Percentiles rank a stretch among this genome's conserved stretches.
These are phyloP conservation scores for Xestoiulus laeticollis DNA, from an alignment of 2,888 invertebrate genomes.

Conservation along the genomic window DNA sequence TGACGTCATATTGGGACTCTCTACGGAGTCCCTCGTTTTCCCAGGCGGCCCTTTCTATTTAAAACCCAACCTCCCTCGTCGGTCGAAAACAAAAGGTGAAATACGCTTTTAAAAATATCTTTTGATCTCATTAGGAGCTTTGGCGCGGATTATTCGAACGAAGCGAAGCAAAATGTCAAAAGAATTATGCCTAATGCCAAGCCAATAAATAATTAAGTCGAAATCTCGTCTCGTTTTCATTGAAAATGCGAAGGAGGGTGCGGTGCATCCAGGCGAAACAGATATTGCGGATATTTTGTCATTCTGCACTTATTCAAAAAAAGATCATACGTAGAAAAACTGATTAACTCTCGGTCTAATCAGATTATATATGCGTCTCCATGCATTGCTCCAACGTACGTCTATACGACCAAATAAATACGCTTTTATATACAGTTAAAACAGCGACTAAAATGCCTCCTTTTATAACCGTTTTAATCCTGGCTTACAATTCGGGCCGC, in stretches of 20 bases:
- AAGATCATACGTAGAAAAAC: background rate
- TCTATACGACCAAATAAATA: background rate
- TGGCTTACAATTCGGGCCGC: background rate
- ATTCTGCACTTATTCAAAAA: background rate
- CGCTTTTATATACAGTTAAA: background rate
- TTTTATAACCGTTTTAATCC: background rate
- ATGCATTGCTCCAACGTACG: too few species aligned
- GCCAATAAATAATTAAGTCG: background rate
- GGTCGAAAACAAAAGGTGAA: background rate
- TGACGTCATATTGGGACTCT: too few species aligned
- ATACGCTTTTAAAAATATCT: slow-evolving; percentile 37
- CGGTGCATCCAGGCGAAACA: background rate
- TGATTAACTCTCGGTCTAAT: slow-evolving; percentile 5
- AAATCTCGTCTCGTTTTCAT: slow-evolving; percentile 19
- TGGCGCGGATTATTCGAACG: background rate
- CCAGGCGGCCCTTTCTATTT: too few species aligned
- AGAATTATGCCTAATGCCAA: slow-evolving; percentile 7
- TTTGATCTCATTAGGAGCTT: slow-evolving; percentile 23
- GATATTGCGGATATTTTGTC: slow-evolving; percentile 20
- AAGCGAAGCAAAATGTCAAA: slow-evolving; percentile 10
- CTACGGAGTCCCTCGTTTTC: too few species aligned
- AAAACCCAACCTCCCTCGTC: background rate
- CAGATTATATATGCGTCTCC: too few species aligned
- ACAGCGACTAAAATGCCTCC: background rate
- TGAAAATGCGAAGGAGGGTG: background rate